These are phyloP conservation scores for Ochropleura plecta DNA, from an alignment of 2,888 invertebrate genomes.

Conservation along the genomic window DNA sequence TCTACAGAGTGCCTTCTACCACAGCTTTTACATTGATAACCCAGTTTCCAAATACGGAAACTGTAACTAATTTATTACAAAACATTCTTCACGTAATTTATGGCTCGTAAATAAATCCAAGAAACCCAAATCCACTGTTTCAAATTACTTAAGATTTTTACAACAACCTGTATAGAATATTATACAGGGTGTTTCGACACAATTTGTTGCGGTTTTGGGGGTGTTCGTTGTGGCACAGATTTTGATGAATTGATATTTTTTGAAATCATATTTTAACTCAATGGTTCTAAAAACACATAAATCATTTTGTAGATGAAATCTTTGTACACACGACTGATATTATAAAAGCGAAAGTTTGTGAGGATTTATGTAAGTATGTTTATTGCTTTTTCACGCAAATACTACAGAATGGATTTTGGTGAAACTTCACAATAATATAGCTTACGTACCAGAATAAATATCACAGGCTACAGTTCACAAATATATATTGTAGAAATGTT, in stretches of 20 bases:
- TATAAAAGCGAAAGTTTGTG: too few species aligned
- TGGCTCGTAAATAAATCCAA: conserved; percentile 1
- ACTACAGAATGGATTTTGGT: too few species aligned
- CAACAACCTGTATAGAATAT: conserved; percentile 11
- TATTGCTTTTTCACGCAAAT: too few species aligned
- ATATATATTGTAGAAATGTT: too few species aligned
- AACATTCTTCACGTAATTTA: conserved; percentile 3
- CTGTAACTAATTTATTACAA: conserved; percentile 15
- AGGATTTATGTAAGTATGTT: too few species aligned
- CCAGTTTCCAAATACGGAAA: not conserved
- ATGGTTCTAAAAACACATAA: not conserved
- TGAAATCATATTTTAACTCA: too few species aligned
- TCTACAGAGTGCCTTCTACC: not conserved
- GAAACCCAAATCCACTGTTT: not conserved
- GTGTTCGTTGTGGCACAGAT: not conserved
- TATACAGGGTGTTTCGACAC: not conserved
- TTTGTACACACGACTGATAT: not conserved
- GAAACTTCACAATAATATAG: too few species aligned
- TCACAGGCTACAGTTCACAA: too few species aligned
- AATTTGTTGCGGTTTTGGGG: not conserved
- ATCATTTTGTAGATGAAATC: not conserved
- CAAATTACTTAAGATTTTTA: conserved; percentile 1
- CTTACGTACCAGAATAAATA: too few species aligned
- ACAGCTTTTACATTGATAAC: not conserved
- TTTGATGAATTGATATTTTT: not conserved